Base-by-base conservation (phyloP, 1,140 invertebrate genomes). In the Eubasilissa regina region DNA sequence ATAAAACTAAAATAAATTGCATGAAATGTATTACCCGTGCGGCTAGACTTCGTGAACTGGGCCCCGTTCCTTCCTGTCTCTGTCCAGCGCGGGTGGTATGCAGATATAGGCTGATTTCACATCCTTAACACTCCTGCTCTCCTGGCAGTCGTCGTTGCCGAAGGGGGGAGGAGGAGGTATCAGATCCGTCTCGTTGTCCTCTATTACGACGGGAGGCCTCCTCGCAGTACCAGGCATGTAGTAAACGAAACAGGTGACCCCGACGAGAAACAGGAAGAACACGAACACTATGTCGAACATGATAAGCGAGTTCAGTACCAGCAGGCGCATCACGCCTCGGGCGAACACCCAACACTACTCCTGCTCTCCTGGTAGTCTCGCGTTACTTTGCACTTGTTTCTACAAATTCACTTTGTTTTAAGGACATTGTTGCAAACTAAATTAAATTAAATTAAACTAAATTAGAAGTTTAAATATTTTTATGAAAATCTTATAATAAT, bases 241-340 rank as follows among this genome's bases (percentile, higher is more conserved):
- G 86, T 95, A 95, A 82, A 94, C 93, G 81, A 95, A 89, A 84
- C 94, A 95, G 78, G 94, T 94, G 77, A 95, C 93, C 56, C 93
- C 94, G 83, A 95, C 92, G 84, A 95, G 92, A 87, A 95, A 95
- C 84, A 95, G 90, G 88, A 95, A 95, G 88, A 95, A 95, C 88
- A 95, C 90, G 90, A 95, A 95, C 86, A 95, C 94, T 85, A 95
- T 91, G 89, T 95, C 94, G 91, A 95, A 95, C 94, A 95, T 95
- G 89, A 95, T 92, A 85, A 95, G 91, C 83, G 94, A 95, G 89
- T 95, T 95, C 88, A 95, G 91, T 90, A 93, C 94, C 92, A 95
- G 90, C 85, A 95, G 90, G 91, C 93, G 94, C 94, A 95, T 95
- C 87, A 88, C 88, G 87, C 80, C 73, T 45, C 79, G 43, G 35